phyloP scores from a whole-genome alignment of 2,113 vertebrate species.

The Elachura formosa region DNA sequence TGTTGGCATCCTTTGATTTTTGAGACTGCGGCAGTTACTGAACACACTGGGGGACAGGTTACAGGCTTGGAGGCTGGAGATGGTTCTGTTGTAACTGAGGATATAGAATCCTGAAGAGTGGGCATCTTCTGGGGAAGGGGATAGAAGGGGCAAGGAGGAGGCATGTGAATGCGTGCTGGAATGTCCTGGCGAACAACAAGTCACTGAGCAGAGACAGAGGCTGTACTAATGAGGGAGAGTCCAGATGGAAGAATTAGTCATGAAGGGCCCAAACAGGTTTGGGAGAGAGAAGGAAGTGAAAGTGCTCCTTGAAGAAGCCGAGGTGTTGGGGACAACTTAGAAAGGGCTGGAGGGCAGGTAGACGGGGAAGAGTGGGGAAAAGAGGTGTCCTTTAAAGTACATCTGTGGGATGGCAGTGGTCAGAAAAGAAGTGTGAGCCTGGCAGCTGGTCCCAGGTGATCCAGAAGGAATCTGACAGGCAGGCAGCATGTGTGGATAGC shows the following conservation, averaged over 20 bases:
- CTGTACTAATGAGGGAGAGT: neutral
- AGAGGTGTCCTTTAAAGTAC: neutral
- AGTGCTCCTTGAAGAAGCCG: neutral
- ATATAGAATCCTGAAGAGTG: neutral
- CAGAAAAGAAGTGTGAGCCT: neutral
- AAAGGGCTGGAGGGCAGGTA: neutral
- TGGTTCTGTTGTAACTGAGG: neutral
- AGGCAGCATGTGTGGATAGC: fast-evolving
- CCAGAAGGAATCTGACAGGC: neutral
- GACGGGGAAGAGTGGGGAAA: neutral
- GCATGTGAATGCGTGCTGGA: neutral
- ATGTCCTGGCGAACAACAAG: neutral
- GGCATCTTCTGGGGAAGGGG: neutral
- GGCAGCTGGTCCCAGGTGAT: neutral
- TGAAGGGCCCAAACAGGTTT: neutral
- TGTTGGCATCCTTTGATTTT: neutral
- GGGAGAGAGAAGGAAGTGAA: neutral
- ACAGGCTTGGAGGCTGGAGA: neutral
- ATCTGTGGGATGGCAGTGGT: fast-evolving
- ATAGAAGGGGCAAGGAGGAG: neutral
- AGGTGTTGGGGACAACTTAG: neutral
- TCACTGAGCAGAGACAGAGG: neutral
- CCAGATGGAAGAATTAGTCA: neutral
- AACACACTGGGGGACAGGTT: neutral
- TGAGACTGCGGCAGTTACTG: neutral